A percentile compares a stretch with the other conserved stretches of the same genome.
phyloP scores from a whole-genome alignment of 2,888 invertebrate species.

The Clostera curtula region DNA sequence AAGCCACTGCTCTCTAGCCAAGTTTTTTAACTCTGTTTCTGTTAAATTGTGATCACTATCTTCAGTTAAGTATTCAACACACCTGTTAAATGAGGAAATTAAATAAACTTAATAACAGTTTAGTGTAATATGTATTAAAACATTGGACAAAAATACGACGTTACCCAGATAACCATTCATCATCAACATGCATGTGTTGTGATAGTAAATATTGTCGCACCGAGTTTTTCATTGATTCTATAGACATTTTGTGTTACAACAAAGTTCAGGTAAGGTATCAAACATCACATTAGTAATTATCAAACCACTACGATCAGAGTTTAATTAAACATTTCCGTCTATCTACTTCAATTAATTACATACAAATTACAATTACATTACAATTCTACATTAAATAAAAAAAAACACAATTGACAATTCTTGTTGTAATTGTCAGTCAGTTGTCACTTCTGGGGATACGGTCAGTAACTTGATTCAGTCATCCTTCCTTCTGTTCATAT shows the following conservation, averaged over 20 bases:
- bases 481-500: too few species aligned
- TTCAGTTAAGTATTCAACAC: slow-evolving; percentile 70
- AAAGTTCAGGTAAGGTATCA: slow-evolving; percentile 4
- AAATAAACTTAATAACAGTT: neutral
- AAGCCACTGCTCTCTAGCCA: slow-evolving; percentile 80
- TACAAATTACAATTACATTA: too few species aligned
- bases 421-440: too few species aligned
- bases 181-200: slow-evolving; percentile 48
- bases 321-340: too few species aligned
- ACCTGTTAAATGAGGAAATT: slow-evolving; percentile 46
- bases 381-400: too few species aligned
- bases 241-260: slow-evolving; percentile 11
- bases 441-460: too few species aligned
- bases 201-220: slow-evolving; percentile 45
- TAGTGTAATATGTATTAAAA: neutral
- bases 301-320: too few species aligned
- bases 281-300: slow-evolving; percentile 6
- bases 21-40: slow-evolving; percentile 65
- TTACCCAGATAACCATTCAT: slow-evolving; percentile 61
- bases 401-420: too few species aligned
- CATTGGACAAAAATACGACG: slow-evolving; percentile 5
- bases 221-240: slow-evolving; percentile 20
- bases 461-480: too few species aligned
- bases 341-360: too few species aligned
- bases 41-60: slow-evolving; percentile 49